A percentile compares a stretch with the other conserved stretches of the same genome.
Evolutionary conservation across 2,113 vertebrate species (phyloP).

Genomic region (Cygnus atratus): DNA sequence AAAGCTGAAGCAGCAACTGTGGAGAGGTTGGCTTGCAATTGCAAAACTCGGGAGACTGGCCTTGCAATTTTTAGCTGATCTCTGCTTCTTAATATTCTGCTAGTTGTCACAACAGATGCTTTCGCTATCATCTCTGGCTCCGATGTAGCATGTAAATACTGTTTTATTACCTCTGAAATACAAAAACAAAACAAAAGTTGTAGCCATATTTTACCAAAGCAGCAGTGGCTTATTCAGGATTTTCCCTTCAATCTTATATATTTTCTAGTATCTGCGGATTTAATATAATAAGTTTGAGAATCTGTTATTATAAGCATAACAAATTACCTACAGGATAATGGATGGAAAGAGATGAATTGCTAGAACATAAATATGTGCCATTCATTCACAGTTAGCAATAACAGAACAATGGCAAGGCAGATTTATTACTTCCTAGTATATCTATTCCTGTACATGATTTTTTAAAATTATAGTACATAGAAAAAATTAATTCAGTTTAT

Average conservation of each 20-base stretch:
- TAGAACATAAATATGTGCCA: neutral
- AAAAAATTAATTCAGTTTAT: constrained; percentile 45
- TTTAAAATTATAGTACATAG: constrained; percentile 9
- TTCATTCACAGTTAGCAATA: constrained; percentile 3
- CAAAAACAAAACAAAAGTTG: neutral
- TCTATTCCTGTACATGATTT: neutral
- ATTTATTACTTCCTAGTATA: constrained; percentile 39
- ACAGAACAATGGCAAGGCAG: constrained; percentile 23
- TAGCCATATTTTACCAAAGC: neutral
- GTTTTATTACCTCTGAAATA: neutral
- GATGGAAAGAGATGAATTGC: constrained; percentile 52
- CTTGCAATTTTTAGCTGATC: neutral
- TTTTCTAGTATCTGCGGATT: neutral
- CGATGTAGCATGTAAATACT: neutral
- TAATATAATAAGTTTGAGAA: constrained; percentile 3
- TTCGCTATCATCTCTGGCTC: neutral
- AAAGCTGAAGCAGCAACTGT: neutral
- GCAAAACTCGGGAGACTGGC: neutral
- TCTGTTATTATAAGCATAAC: neutral
- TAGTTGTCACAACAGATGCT: neutral
- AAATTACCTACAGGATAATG: constrained; percentile 29
- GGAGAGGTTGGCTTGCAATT: neutral
- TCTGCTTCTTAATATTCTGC: neutral
- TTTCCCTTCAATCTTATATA: neutral
- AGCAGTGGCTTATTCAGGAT: neutral